phyloP scores from a whole-genome alignment of 2,113 vertebrate genomes.

The Pholis gunnellus region DNA sequence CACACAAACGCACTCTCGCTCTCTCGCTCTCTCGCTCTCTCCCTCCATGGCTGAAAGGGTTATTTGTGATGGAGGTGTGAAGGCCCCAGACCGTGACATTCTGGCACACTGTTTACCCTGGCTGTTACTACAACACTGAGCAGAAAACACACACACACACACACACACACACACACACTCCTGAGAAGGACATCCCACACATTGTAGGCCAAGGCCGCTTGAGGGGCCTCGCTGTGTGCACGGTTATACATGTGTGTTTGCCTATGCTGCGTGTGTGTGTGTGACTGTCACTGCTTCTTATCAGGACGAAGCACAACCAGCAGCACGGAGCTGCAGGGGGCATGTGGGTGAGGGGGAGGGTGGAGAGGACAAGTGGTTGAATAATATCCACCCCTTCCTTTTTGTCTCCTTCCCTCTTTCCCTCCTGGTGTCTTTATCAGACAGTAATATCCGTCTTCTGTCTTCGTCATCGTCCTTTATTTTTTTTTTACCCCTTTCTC shows the following conservation, averaged over 20 bases:
- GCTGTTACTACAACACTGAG: constrained; percentile 65
- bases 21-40: constrained; percentile 20
- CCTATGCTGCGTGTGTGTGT: constrained; percentile 12
- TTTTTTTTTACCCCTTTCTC: constrained; percentile 1
- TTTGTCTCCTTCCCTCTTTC: constrained; percentile 29
- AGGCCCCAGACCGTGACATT: constrained; percentile 74
- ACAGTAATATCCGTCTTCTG: constrained; percentile 33
- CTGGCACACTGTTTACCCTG: constrained; percentile 74
- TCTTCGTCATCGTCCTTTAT: constrained; percentile 16
- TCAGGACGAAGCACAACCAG: constrained; percentile 80
- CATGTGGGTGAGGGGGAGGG: constrained; percentile 43
- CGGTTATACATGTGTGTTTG: constrained; percentile 56
- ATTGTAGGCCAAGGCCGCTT: constrained; percentile 68
- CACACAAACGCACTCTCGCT: neutral
- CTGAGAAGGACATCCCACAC: constrained; percentile 58
- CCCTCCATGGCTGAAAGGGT: constrained; percentile 61
- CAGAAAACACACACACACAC: constrained; percentile 37
- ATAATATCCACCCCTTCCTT: constrained; percentile 50
- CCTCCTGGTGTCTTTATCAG: constrained; percentile 28
- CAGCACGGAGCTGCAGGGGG: constrained; percentile 68
- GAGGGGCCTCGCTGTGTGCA: constrained; percentile 62
- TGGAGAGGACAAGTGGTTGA: constrained; percentile 38
- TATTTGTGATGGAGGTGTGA: constrained; percentile 78
- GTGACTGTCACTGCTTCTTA: constrained; percentile 76
- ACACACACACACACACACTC: constrained; percentile 21